These are phyloP conservation scores for Eurystomus gularis DNA, from an alignment of 2,113 vertebrate genomes.

Conservation along the genomic window DNA sequence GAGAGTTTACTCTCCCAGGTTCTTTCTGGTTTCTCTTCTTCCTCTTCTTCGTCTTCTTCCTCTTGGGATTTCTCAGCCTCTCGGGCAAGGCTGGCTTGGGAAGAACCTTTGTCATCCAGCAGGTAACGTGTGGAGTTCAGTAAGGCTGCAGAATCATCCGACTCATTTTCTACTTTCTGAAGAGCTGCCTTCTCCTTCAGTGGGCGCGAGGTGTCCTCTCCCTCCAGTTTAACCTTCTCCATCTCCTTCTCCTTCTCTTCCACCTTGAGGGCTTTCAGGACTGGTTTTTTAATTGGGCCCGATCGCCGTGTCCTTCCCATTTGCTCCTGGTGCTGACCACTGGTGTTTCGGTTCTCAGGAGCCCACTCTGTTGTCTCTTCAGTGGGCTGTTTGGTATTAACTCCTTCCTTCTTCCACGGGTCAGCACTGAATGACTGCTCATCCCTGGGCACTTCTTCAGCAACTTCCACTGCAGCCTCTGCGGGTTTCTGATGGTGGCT, in stretches of 20 bases:
- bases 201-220: constrained; percentile 76
- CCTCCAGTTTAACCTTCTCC: constrained; percentile 84
- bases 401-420: constrained; percentile 85
- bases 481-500: constrained; percentile 74
- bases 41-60: constrained; percentile 74
- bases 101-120: constrained; percentile 75
- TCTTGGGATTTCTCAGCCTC: constrained; percentile 78
- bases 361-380: constrained; percentile 80
- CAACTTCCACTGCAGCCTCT: constrained; percentile 60
- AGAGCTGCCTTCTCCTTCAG: constrained; percentile 78
- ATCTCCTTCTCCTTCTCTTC: constrained; percentile 96
- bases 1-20: constrained; percentile 79
- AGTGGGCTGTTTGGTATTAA: constrained; percentile 69
- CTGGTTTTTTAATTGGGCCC: constrained; percentile 94
- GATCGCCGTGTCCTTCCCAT: constrained; percentile 85
- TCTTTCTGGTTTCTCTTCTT: constrained; percentile 79
- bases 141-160: constrained; percentile 76
- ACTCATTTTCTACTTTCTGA: constrained; percentile 70
- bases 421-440: constrained; percentile 75
- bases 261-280: constrained; percentile 96
- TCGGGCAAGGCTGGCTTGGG: background rate
- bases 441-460: constrained; percentile 74
- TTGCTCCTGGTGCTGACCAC: constrained; percentile 81
- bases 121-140: constrained; percentile 49
- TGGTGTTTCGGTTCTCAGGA: constrained; percentile 69